Evolutionary conservation across 1,140 invertebrate genomes (phyloP).

Genomic region (Pogonus chalceus): DNA sequence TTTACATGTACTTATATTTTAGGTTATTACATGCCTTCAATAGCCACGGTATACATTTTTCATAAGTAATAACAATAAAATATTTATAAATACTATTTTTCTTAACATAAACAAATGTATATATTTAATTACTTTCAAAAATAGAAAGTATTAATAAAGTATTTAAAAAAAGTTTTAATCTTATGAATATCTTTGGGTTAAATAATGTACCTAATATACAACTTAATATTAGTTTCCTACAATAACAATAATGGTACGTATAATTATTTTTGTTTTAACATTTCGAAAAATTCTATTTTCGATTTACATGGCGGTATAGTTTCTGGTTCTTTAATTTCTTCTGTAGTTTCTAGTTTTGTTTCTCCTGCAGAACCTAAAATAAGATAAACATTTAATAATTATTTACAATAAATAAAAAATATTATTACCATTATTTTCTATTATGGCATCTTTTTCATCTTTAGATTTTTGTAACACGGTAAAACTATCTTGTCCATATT

Average conservation of each 20-base stretch:
- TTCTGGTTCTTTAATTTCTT: neutral
- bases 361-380: neutral
- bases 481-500: constrained; percentile 65
- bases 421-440: neutral
- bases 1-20: constrained; percentile 30
- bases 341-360: neutral
- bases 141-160: neutral
- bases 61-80: too few species aligned
- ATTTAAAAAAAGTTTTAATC: neutral
- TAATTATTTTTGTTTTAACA: neutral
- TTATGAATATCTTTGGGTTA: neutral
- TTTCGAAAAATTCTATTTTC: neutral
- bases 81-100: neutral
- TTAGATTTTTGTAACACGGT: constrained; percentile 36
- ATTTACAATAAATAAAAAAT: neutral
- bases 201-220: too few species aligned
- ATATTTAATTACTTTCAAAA: neutral
- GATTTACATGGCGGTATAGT: neutral
- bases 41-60: constrained; percentile 82
- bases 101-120: neutral
- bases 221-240: too few species aligned
- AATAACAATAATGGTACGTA: too few species aligned
- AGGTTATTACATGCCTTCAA: constrained; percentile 81
- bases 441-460: neutral
- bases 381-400: neutral